Conservation (phyloP, 2,113 vertebrate genomes). For the Podarcis muralis region DNA sequence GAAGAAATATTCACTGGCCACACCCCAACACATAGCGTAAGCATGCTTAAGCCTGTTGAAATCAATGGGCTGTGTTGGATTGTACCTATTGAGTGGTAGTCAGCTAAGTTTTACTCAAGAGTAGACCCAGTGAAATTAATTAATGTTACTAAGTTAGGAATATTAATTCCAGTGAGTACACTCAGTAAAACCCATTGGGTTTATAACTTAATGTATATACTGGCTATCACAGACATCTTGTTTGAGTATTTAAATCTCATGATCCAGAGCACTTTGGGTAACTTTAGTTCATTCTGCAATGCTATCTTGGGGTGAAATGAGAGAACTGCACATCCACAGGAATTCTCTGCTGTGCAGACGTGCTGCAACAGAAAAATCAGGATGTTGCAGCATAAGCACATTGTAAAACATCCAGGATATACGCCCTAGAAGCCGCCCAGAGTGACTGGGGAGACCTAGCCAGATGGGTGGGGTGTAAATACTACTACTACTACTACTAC, state of each 20-base stretch:
- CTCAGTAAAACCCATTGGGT: too few relatives aligned
- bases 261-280: too few relatives aligned
- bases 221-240: background rate
- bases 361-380: background rate
- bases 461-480: too few relatives aligned
- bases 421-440: background rate
- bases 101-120: too few relatives aligned
- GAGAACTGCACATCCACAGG: background rate
- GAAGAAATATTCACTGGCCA: background rate
- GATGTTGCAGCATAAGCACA: background rate
- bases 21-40: background rate
- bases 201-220: background rate
- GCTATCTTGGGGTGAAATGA: background rate
- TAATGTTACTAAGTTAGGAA: too few relatives aligned
- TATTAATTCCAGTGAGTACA: too few relatives aligned
- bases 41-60: background rate
- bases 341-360: background rate
- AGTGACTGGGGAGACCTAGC: too few relatives aligned
- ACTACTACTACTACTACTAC: too few relatives aligned
- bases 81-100: background rate
- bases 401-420: background rate
- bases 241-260: background rate
- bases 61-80: background rate
- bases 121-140: too few relatives aligned
- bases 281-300: background rate